Conservation (phyloP, 2,888 invertebrate genomes). For the Oeneis ivallda region DNA sequence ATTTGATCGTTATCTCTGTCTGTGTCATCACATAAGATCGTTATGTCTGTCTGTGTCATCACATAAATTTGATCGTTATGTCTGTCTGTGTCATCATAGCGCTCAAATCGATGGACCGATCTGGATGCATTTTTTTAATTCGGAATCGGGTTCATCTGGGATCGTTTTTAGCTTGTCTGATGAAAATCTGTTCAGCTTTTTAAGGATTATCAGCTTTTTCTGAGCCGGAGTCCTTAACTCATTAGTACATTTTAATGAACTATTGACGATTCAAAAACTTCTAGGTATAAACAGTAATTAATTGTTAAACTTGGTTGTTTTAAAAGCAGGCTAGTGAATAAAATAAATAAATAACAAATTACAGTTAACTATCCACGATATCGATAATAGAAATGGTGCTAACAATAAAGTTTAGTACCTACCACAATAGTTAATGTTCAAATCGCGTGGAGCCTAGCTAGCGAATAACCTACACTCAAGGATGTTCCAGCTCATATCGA, state of each 20-base stretch:
- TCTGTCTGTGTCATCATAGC: too few species aligned
- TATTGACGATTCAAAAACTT: background rate
- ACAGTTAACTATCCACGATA: background rate
- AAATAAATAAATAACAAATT: background rate
- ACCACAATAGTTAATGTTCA: constrained; percentile 8
- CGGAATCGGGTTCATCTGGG: too few species aligned
- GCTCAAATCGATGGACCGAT: too few species aligned
- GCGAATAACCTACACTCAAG: background rate
- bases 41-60: too few species aligned
- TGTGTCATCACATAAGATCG: too few species aligned
- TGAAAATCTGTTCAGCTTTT: too few species aligned
- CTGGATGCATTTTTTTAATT: too few species aligned
- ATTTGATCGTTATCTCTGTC: too few species aligned
- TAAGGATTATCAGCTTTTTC: too few species aligned
- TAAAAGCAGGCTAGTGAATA: background rate
- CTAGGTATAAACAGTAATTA: background rate
- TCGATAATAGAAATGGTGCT: constrained; percentile 11
- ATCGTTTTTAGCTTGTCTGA: too few species aligned
- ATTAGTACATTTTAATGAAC: background rate
- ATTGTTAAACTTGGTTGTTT: background rate
- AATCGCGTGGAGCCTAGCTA: constrained; percentile 1
- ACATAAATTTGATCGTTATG: too few species aligned
- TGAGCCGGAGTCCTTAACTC: too few species aligned
- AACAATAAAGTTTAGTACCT: constrained; percentile 15
- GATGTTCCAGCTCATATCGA: background rate